Percentiles rank a stretch among this genome's conserved stretches.
These are phyloP conservation scores for Monopterus albus DNA, from an alignment of 2,113 vertebrate genomes.

Conservation along the genomic window DNA sequence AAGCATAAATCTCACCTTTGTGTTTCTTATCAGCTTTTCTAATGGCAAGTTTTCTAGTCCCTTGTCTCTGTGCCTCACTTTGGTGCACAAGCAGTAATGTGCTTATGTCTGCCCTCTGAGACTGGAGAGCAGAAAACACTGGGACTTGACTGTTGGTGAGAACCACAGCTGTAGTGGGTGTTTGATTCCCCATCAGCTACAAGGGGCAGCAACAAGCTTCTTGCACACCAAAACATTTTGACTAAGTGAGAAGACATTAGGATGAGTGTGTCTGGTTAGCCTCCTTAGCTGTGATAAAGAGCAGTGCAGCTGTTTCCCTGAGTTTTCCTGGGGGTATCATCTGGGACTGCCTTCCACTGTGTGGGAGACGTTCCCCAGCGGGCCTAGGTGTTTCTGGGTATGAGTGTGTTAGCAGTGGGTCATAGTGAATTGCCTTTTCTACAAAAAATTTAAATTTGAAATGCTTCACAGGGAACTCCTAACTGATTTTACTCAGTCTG, in stretches of 20 bases:
- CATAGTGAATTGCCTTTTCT: neutral
- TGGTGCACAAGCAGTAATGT: neutral
- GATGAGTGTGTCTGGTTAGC: neutral
- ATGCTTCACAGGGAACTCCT: neutral
- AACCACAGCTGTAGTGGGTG: too few relatives aligned
- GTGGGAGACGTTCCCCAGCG: neutral
- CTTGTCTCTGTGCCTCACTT: too few relatives aligned
- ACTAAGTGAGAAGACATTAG: too few relatives aligned
- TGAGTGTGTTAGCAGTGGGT: neutral
- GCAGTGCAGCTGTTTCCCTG: neutral
- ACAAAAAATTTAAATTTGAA: slow-evolving; percentile 7
- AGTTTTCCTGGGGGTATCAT: neutral
- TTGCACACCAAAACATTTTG: neutral
- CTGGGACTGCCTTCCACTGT: neutral
- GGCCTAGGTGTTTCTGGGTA: neutral
- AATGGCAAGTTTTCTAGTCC: too few relatives aligned
- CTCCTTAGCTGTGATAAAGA: neutral
- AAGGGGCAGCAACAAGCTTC: neutral
- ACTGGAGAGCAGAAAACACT: neutral
- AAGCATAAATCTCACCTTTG: too few relatives aligned
- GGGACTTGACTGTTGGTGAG: too few relatives aligned
- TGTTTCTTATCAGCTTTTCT: too few relatives aligned
- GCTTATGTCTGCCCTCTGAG: neutral
- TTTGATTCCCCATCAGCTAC: neutral
- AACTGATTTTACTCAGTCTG: neutral